Evolutionary conservation across 2,113 vertebrate genomes (phyloP).

Genomic region (Carlito syrichta): DNA sequence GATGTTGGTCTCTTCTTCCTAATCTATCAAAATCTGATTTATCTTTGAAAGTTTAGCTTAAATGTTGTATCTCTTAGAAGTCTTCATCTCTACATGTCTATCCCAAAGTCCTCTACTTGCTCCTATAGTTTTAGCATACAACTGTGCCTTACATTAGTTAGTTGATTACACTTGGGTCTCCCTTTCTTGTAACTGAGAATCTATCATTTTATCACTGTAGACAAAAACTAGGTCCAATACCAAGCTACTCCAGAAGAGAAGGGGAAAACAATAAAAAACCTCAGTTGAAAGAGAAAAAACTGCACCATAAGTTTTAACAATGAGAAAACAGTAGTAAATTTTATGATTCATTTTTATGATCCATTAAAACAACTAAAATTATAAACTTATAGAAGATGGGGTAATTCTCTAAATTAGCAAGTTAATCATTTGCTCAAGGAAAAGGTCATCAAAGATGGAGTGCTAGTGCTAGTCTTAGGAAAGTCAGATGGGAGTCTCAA

Average conservation of each 20-base stretch:
- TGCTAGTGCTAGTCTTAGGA: not conserved
- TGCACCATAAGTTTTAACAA: not conserved
- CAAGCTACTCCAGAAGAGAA: not conserved
- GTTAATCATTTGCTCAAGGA: not conserved
- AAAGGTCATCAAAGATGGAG: not conserved
- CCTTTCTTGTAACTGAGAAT: not conserved
- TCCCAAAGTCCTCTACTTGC: not conserved
- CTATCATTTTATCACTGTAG: not conserved
- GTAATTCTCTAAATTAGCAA: not conserved
- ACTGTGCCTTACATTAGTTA: not conserved
- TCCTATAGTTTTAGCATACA: not conserved
- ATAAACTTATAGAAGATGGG: not conserved
- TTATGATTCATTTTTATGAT: not conserved
- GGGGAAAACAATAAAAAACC: not conserved
- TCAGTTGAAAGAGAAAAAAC: not conserved
- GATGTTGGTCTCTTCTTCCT: not conserved
- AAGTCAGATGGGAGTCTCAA: not conserved
- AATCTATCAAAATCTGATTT: constrained; percentile 7
- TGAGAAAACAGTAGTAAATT: not conserved
- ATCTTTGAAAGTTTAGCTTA: not conserved
- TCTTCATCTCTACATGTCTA: not conserved
- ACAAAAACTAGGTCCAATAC: not conserved
- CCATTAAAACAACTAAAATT: not conserved
- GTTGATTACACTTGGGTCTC: not conserved
- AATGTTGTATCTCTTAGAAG: not conserved